phyloP scores from a whole-genome alignment of 2,797 vertebrate species.

The Anguilla megastoma region DNA sequence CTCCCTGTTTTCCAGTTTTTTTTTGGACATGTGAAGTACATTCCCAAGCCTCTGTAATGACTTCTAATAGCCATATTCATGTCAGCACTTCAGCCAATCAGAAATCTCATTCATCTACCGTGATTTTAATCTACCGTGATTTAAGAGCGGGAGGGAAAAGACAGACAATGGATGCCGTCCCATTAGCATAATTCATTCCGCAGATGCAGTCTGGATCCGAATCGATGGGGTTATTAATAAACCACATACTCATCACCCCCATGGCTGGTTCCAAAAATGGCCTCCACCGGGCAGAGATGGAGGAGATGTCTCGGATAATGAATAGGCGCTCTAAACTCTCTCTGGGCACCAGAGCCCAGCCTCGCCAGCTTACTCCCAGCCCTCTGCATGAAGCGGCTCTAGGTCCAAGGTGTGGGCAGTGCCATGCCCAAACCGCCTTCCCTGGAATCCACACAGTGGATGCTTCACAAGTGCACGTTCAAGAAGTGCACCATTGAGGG shows the following conservation, averaged over 20 bases:
- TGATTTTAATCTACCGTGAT: conserved; percentile 12
- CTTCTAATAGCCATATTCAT: not conserved
- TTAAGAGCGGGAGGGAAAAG: conserved; percentile 6
- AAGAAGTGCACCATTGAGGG: not conserved
- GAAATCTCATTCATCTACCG: conserved; percentile 28
- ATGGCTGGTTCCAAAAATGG: conserved; percentile 29
- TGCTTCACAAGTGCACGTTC: not conserved
- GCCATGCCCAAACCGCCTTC: not conserved
- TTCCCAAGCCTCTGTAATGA: not conserved
- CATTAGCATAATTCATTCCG: conserved; percentile 30
- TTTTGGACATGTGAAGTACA: not conserved
- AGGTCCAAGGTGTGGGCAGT: not conserved
- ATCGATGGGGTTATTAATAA: conserved; percentile 38
- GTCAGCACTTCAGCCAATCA: conserved; percentile 3
- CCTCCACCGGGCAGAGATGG: conserved; percentile 24
- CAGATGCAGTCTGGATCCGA: not conserved
- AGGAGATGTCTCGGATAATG: conserved; percentile 23
- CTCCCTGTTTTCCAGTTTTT: not conserved
- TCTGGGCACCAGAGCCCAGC: not conserved
- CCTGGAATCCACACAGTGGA: not conserved
- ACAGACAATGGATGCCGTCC: conserved; percentile 26
- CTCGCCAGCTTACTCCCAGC: not conserved
- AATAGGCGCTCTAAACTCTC: conserved; percentile 14
- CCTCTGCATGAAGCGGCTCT: not conserved
- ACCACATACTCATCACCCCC: conserved; percentile 17